Evolutionary conservation across 2,113 vertebrate genomes (phyloP).

Genomic region (Macrotus californicus): DNA sequence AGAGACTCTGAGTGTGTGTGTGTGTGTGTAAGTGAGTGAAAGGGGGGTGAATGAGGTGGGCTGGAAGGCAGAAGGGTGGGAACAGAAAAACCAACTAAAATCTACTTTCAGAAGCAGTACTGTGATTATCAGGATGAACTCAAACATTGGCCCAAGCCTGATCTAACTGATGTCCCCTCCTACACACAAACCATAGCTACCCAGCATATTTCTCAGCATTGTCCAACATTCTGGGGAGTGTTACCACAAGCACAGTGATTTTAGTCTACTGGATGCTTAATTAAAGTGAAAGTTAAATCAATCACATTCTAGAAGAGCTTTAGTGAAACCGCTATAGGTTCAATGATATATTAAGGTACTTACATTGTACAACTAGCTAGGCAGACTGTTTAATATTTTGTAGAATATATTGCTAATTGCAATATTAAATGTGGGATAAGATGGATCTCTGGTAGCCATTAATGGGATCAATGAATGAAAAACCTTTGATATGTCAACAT

Average conservation of each 20-base stretch:
- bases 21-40: background rate
- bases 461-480: background rate
- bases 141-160: background rate
- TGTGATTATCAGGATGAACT: background rate
- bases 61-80: too few relatives aligned
- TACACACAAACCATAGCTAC: rapidly evolving
- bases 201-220: background rate
- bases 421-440: background rate
- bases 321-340: background rate
- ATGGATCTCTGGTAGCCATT: background rate
- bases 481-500: background rate
- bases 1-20: background rate
- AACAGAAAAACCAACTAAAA: background rate
- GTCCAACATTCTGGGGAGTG: background rate
- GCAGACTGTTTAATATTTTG: background rate
- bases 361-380: background rate
- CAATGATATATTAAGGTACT: background rate
- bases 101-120: background rate
- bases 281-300: background rate
- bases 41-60: background rate
- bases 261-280: background rate
- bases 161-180: background rate
- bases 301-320: background rate
- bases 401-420: background rate
- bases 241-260: background rate